Conservation (phyloP, 2,888 invertebrate species). For the Eueremaeus valkanovi region DNA sequence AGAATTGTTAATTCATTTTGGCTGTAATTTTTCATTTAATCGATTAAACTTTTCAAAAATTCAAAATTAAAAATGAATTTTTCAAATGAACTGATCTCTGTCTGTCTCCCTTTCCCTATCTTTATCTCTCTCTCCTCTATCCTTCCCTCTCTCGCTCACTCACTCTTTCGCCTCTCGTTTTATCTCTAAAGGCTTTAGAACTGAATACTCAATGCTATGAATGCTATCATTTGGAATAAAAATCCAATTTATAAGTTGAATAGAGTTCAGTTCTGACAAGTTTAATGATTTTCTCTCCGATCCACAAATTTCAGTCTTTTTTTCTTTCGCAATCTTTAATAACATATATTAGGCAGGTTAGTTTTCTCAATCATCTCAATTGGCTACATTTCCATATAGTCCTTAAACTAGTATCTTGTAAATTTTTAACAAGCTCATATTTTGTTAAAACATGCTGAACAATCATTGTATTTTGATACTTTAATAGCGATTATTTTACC, state of each 20-base stretch:
- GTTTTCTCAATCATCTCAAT: too few species aligned
- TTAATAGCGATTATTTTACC: too few species aligned
- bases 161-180: conserved; percentile 8
- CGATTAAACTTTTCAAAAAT: not conserved
- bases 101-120: too few species aligned
- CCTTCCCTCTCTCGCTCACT: conserved; percentile 1
- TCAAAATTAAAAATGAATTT: conserved; percentile 9
- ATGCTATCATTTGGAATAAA: conserved; percentile 23
- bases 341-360: too few species aligned
- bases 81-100: not conserved
- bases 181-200: conserved; percentile 9
- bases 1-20: conserved; percentile 25
- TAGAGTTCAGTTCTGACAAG: conserved; percentile 20
- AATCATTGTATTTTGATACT: too few species aligned
- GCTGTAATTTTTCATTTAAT: conserved; percentile 16
- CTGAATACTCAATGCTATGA: not conserved
- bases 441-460: too few species aligned
- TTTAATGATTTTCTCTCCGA: conserved; percentile 29
- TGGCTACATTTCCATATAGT: too few species aligned
- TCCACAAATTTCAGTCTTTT: not conserved
- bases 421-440: too few species aligned
- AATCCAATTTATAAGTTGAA: conserved; percentile 25
- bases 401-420: too few species aligned
- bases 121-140: too few species aligned
- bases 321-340: too few species aligned